A percentile compares a stretch with the other conserved stretches of the same genome.
phyloP scores from a whole-genome alignment of 2,888 invertebrate species.

The Argyresthia goedartella region DNA sequence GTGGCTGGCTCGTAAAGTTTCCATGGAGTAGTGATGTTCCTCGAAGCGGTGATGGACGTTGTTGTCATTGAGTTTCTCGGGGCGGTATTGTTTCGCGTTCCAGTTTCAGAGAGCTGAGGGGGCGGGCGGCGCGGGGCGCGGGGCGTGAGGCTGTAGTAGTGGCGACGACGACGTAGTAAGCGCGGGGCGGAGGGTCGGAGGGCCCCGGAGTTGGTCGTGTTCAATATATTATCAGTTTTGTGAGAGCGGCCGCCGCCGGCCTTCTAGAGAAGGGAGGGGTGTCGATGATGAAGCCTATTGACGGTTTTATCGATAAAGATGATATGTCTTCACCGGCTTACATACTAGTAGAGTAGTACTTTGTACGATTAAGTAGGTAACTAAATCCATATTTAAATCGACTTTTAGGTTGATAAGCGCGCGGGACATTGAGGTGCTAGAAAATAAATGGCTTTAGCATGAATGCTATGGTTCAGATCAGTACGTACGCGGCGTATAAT shows the following conservation, averaged over 20 bases:
- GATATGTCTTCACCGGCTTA: too few relatives aligned
- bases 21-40: background rate
- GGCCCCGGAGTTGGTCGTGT: constrained; percentile 24
- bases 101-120: constrained; percentile 27
- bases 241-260: constrained; percentile 1
- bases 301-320: constrained; percentile 3
- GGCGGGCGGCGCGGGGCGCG: constrained; percentile 25
- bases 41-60: background rate
- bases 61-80: background rate
- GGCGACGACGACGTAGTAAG: constrained; percentile 38
- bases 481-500: too few relatives aligned
- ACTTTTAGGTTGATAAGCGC: too few relatives aligned
- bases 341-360: too few relatives aligned
- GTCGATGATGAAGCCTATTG: constrained; percentile 1
- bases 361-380: too few relatives aligned
- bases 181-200: constrained; percentile 19
- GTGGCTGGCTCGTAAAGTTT: background rate
- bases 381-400: too few relatives aligned
- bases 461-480: too few relatives aligned
- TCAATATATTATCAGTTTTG: constrained; percentile 32
- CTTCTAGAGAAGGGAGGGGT: constrained; percentile 8
- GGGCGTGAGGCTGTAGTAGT: constrained; percentile 44
- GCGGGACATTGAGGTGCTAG: too few relatives aligned
- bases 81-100: constrained; percentile 9
- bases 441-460: too few relatives aligned